A percentile compares a stretch with the other conserved stretches of the same genome.
phyloP scores from a whole-genome alignment of 2,888 invertebrate species.

The Chaitophorus viminalis region DNA sequence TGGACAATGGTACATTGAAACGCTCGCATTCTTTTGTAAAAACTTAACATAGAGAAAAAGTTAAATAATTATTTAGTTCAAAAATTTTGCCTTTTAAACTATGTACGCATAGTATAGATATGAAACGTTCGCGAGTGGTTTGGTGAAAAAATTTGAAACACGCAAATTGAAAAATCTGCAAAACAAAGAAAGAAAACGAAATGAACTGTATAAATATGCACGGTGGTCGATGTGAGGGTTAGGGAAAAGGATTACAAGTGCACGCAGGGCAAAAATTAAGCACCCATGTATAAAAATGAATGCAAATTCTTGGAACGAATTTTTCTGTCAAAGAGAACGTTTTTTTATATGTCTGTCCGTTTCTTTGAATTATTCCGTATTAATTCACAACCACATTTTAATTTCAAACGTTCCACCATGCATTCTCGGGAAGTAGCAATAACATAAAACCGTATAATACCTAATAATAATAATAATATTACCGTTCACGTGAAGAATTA shows the following conservation, averaged over 20 bases:
- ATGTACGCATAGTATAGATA: neutral
- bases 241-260: neutral
- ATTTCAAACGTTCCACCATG: neutral
- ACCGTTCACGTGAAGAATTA: too few species aligned
- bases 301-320: neutral
- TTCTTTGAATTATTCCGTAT: neutral
- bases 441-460: neutral
- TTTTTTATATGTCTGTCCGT: neutral
- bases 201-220: neutral
- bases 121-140: neutral
- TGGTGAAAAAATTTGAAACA: constrained; percentile 21
- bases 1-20: neutral
- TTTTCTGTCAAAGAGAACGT: neutral
- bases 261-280: neutral
- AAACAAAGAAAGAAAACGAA: neutral
- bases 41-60: neutral
- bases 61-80: neutral
- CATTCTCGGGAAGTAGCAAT: neutral
- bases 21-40: constrained; percentile 3
- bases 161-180: constrained; percentile 16
- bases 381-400: neutral
- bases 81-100: neutral
- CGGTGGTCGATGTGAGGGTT: neutral
- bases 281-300: neutral
- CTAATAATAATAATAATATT: neutral